phyloP scores from a whole-genome alignment of 2,888 invertebrate species.

The Drosophila mercatorum region DNA sequence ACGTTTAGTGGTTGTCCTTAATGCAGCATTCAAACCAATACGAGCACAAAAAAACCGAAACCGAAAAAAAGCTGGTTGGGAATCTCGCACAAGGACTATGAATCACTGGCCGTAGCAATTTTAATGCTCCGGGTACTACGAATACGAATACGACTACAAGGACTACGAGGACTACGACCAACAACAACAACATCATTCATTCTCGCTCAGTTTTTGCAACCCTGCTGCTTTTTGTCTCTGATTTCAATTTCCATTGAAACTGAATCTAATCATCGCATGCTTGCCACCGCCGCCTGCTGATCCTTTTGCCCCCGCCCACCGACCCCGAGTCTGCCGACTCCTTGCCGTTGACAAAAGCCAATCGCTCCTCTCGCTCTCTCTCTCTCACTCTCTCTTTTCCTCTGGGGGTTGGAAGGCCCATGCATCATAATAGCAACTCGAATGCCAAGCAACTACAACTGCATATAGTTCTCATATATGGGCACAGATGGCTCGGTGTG shows the following conservation, averaged over 20 bases:
- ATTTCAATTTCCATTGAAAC: slow-evolving; percentile 82
- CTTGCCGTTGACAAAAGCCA: slow-evolving; percentile 37
- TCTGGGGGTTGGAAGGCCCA: slow-evolving; percentile 27
- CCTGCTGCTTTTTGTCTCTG: slow-evolving; percentile 68
- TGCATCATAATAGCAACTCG: slow-evolving; percentile 57
- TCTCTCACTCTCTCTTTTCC: not conserved
- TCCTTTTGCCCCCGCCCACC: slow-evolving; percentile 37
- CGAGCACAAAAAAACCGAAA: slow-evolving; percentile 33
- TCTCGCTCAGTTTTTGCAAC: slow-evolving; percentile 32
- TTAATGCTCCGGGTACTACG: slow-evolving; percentile 48
- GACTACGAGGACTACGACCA: slow-evolving; percentile 6
- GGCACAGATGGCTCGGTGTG: slow-evolving; percentile 15
- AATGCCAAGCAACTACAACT: slow-evolving; percentile 46
- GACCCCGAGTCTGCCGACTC: not conserved
- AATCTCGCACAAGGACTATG: slow-evolving; percentile 36
- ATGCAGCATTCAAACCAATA: slow-evolving; percentile 65
- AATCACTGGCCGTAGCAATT: slow-evolving; percentile 50
- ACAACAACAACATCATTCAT: slow-evolving; percentile 31
- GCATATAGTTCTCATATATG: slow-evolving; percentile 41
- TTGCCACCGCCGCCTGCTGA: slow-evolving; percentile 58
- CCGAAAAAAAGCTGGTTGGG: slow-evolving; percentile 12
- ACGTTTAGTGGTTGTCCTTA: slow-evolving; percentile 78
- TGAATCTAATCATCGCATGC: slow-evolving; percentile 81
- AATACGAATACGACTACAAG: slow-evolving; percentile 9
- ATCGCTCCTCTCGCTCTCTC: slow-evolving; percentile 3